Percentiles rank a stretch among this genome's conserved stretches.
These are phyloP conservation scores for Sclerodermus sp. DNA, from an alignment of 2,888 invertebrate species.

Conservation along the genomic window DNA sequence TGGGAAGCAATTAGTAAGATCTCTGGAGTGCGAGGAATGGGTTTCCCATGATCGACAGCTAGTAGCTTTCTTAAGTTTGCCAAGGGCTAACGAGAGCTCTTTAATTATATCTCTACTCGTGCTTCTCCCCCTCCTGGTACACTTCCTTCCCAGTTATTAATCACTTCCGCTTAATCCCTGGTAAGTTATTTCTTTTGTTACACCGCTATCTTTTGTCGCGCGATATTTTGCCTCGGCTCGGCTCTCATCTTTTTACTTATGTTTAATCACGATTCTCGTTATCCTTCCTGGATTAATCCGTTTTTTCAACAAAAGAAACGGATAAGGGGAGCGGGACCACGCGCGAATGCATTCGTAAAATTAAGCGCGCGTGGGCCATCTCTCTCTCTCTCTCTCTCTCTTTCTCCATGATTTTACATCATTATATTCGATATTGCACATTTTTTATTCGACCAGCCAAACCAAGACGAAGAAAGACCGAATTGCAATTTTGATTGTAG, in stretches of 20 bases:
- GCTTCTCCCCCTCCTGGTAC: neutral
- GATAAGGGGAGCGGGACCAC: neutral
- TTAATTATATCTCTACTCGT: conserved; percentile 3
- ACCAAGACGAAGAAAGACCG: too few species aligned
- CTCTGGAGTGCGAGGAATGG: neutral
- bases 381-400: too few species aligned
- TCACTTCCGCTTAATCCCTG: conserved; percentile 1
- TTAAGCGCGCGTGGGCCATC: neutral
- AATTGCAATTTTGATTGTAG: too few species aligned
- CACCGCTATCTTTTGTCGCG: neutral
- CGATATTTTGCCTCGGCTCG: neutral
- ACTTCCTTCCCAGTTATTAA: conserved; percentile 14
- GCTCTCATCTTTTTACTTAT: neutral
- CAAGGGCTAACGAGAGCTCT: conserved; percentile 9
- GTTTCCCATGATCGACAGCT: too few species aligned
- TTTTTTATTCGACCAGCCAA: too few species aligned
- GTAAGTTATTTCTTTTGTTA: neutral
- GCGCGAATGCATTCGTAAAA: neutral
- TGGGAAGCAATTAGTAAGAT: neutral
- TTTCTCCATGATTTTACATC: too few species aligned
- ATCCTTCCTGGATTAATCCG: too few species aligned
- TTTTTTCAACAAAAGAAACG: too few species aligned
- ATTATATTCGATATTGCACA: too few species aligned
- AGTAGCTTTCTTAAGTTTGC: neutral
- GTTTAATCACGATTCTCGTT: too few species aligned